phyloP scores from a whole-genome alignment of 2,113 vertebrate species.

The Romanogobio albipinnatus region DNA sequence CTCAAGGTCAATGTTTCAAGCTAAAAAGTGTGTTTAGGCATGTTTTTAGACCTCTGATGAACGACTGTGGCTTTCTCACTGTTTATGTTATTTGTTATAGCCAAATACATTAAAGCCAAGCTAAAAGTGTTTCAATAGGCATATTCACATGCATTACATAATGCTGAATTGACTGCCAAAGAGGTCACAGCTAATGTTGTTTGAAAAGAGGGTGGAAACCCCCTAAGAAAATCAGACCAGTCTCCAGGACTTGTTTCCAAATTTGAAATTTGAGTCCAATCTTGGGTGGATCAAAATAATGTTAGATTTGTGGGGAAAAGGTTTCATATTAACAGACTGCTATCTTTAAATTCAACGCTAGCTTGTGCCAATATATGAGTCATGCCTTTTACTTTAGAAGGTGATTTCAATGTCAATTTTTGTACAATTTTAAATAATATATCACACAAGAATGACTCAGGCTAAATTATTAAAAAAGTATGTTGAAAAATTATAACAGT shows the following conservation, averaged over 20 bases:
- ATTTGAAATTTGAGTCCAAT: conserved; percentile 61
- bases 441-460: not conserved
- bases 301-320: conserved; percentile 11
- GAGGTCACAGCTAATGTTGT: conserved; percentile 63
- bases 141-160: conserved; percentile 68
- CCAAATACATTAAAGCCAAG: conserved; percentile 59
- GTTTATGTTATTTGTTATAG: conserved; percentile 55
- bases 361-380: not conserved
- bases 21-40: not conserved
- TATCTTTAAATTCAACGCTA: not conserved
- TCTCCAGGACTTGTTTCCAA: conserved; percentile 61
- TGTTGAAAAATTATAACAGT: not conserved
- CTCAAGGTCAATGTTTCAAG: not conserved
- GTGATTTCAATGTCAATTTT: not conserved
- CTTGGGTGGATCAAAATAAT: conserved; percentile 56
- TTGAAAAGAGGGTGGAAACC: conserved; percentile 59
- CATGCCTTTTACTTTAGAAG: not conserved
- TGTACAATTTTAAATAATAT: not conserved
- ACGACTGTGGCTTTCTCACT: conserved; percentile 55
- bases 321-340: conserved; percentile 12
- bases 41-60: not conserved
- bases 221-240: conserved; percentile 59
- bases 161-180: conserved; percentile 62
- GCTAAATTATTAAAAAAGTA: not conserved
- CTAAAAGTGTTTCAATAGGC: conserved; percentile 59